phyloP scores from a whole-genome alignment of 2,113 vertebrate species.

The Cynopterus brachyotis region DNA sequence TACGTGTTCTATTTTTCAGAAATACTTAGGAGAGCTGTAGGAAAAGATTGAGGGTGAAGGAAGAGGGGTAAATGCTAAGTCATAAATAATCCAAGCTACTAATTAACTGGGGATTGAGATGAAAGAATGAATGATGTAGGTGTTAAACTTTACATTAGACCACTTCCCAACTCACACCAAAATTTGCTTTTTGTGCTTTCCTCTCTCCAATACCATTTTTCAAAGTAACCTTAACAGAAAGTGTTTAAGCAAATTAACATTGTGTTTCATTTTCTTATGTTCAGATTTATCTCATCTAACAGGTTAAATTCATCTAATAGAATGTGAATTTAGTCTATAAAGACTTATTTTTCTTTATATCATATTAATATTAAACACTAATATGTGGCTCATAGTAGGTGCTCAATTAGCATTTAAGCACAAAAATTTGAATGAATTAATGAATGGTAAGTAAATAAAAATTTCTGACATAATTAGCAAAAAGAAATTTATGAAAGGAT shows the following conservation, averaged over 20 bases:
- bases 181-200: not conserved
- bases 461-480: not conserved
- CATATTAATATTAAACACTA: not conserved
- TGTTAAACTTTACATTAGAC: not conserved
- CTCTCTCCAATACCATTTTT: not conserved
- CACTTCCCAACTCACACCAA: not conserved
- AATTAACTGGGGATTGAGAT: not conserved
- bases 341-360: slow-evolving; percentile 12
- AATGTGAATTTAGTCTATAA: not conserved
- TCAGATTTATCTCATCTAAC: not conserved
- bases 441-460: not conserved
- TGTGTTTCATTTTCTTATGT: not conserved
- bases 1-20: slow-evolving; percentile 19
- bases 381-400: not conserved
- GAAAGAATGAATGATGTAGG: not conserved
- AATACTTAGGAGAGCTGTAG: not conserved
- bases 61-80: not conserved
- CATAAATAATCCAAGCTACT: not conserved
- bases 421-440: slow-evolving; percentile 13
- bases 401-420: not conserved
- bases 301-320: not conserved
- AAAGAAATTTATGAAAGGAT: not conserved
- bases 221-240: not conserved
- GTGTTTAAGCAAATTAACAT: not conserved
- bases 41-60: not conserved